Conservation (phyloP, 2,888 invertebrate species). For the Zonitis immaculata region DNA sequence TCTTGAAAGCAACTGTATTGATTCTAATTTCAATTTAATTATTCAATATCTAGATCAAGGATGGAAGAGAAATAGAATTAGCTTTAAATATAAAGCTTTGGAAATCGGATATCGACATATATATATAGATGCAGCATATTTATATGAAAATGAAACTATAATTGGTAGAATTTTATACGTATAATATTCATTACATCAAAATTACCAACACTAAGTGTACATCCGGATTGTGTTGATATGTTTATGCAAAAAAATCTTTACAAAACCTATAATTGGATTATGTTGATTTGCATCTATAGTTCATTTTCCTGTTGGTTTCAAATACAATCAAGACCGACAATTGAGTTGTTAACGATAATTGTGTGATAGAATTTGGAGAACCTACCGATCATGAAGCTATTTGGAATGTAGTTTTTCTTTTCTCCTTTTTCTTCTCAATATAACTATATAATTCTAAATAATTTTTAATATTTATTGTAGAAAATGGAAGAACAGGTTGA, state of each 20-base stretch:
- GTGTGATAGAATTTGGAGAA: slow-evolving; percentile 33
- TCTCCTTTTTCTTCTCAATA: background rate
- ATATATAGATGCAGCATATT: slow-evolving; percentile 75
- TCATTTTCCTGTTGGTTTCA: slow-evolving; percentile 30
- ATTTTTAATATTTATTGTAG: slow-evolving; percentile 36
- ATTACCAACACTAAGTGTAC: slow-evolving; percentile 58
- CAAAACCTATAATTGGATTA: slow-evolving; percentile 29
- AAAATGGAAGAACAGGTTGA: slow-evolving; percentile 61
- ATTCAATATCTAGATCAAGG: slow-evolving; percentile 53
- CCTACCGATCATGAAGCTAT: slow-evolving; percentile 23
- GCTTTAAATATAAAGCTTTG: slow-evolving; percentile 65
- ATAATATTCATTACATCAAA: slow-evolving; percentile 82
- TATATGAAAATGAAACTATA: slow-evolving; percentile 68
- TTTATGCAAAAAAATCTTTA: slow-evolving; percentile 30
- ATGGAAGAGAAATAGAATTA: slow-evolving; percentile 56
- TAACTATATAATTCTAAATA: background rate
- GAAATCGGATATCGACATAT: slow-evolving; percentile 75
- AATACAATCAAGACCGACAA: slow-evolving; percentile 10
- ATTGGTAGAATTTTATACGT: slow-evolving; percentile 70
- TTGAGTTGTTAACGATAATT: background rate
- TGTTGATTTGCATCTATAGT: slow-evolving; percentile 33
- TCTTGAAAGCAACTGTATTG: no score
- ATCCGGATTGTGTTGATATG: slow-evolving; percentile 48
- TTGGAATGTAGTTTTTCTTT: slow-evolving; percentile 23
- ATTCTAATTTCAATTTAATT: background rate